A percentile compares a stretch with the other conserved stretches of the same genome.
Evolutionary conservation across 2,113 vertebrate species (phyloP).

Genomic region (cattle (Bos taurus)): DNA sequence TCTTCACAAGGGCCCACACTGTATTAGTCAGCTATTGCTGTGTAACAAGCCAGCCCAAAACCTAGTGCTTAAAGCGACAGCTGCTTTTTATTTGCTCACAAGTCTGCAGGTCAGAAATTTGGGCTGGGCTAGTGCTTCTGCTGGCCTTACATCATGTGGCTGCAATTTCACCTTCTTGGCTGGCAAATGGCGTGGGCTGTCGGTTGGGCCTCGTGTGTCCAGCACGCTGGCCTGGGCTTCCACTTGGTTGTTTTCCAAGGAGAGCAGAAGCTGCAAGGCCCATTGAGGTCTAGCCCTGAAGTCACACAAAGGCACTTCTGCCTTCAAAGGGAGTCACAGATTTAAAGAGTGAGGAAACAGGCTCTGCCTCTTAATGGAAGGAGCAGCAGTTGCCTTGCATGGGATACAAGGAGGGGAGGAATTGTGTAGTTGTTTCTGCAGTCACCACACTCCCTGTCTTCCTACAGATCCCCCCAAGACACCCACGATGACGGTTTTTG

Average conservation of each 20-base stretch:
- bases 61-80: neutral
- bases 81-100: neutral
- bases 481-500: conserved; percentile 71
- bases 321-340: neutral
- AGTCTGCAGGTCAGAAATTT: neutral
- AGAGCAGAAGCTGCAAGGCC: neutral
- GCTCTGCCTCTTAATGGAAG: neutral
- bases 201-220: neutral
- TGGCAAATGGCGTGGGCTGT: neutral
- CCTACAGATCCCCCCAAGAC: conserved; percentile 71
- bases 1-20: neutral
- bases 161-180: neutral
- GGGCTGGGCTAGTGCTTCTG: neutral
- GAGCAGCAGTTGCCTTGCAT: neutral
- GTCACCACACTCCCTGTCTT: neutral
- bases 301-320: neutral
- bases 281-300: neutral
- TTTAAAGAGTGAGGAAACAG: neutral
- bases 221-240: neutral
- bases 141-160: neutral
- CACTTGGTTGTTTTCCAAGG: neutral
- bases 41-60: neutral
- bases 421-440: neutral
- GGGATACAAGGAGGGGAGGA: neutral
- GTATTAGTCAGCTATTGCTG: neutral